A percentile compares a stretch with the other conserved stretches of the same genome.
phyloP scores from a whole-genome alignment of 2,888 invertebrate species.

The Mantis religiosa region DNA sequence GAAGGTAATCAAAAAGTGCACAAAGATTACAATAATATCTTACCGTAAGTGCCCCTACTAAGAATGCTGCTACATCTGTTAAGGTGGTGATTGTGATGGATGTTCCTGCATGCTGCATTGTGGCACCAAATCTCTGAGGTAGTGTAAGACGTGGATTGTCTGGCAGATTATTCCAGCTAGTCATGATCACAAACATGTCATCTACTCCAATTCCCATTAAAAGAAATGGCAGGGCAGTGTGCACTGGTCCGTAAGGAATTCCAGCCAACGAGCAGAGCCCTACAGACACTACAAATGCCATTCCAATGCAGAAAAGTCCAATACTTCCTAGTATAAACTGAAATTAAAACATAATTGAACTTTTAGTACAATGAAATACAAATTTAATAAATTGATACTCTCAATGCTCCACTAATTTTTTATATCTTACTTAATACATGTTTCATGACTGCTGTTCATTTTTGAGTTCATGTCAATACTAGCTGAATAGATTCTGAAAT shows the following conservation, averaged over 20 bases:
- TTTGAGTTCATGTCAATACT: too few species aligned
- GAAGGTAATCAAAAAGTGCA: too few species aligned
- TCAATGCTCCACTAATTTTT: too few species aligned
- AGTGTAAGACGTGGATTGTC: constrained; percentile 50
- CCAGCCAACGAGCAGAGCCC: constrained; percentile 68
- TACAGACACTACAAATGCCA: constrained; percentile 67
- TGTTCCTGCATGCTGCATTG: constrained; percentile 75
- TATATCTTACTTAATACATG: too few species aligned
- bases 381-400: too few species aligned
- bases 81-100: constrained; percentile 80
- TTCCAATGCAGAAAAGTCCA: constrained; percentile 66
- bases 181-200: constrained; percentile 81
- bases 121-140: constrained; percentile 62
- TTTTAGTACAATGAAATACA: too few species aligned
- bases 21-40: constrained; percentile 30
- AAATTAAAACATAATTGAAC: constrained; percentile 10
- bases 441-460: too few species aligned
- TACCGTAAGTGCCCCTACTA: constrained; percentile 73
- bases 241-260: constrained; percentile 74
- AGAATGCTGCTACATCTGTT: constrained; percentile 75
- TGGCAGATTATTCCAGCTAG: constrained; percentile 65
- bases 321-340: constrained; percentile 55
- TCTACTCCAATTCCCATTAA: constrained; percentile 75
- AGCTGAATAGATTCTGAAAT: too few species aligned
- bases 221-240: constrained; percentile 76